Percentiles rank a stretch among this genome's conserved stretches.
These are phyloP conservation scores for Montipora cactus DNA, from an alignment of 64 coral and sea anemone species.

Conservation along the genomic window DNA sequence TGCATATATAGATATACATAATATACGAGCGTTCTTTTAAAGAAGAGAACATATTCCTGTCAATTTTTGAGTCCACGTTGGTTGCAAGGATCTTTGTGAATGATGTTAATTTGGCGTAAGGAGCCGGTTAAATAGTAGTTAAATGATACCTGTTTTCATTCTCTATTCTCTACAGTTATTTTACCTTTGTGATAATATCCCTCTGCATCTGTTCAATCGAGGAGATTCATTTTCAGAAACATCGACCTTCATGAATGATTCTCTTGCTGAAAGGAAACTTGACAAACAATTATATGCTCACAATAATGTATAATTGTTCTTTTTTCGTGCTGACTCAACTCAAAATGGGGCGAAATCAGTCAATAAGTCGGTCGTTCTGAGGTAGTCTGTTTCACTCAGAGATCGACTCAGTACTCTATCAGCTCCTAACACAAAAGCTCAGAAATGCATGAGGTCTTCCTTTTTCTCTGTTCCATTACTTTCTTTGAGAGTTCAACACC, in stretches of 20 bases:
- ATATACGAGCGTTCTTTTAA: background rate
- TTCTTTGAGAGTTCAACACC: too few relatives aligned
- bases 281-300: background rate
- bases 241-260: background rate
- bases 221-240: constrained; percentile 30
- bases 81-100: background rate
- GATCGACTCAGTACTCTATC: background rate
- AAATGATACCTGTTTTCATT: too few relatives aligned
- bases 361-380: background rate
- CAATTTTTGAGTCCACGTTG: background rate
- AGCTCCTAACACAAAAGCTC: too few relatives aligned
- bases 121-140: background rate
- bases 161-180: too few relatives aligned
- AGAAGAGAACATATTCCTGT: background rate
- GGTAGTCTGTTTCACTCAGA: background rate
- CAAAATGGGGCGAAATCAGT: background rate
- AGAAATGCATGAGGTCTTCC: too few relatives aligned
- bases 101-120: background rate
- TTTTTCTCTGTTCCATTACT: too few relatives aligned
- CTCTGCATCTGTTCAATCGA: too few relatives aligned
- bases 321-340: too few relatives aligned
- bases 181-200: background rate
- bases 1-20: background rate
- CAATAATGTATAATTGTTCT: too few relatives aligned
- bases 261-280: constrained; percentile 81